Evolutionary conservation across 37 sponge, comb jelly and placozoan genomes (phyloP).

Genomic region (Beroe ovata): DNA sequence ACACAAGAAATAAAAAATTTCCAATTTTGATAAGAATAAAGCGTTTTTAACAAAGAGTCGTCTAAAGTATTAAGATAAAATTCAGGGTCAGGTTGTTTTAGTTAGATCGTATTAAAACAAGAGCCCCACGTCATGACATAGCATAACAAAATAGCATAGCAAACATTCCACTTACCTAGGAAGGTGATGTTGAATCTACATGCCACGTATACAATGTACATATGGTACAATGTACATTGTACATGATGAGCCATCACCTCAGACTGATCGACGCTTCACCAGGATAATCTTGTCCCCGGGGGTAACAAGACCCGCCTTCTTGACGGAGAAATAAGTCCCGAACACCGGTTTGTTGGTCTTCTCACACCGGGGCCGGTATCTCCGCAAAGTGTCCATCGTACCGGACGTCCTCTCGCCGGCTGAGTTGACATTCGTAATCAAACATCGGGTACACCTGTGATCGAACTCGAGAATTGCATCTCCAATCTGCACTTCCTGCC

Average conservation of each 20-base stretch:
- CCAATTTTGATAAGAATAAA: too few species aligned
- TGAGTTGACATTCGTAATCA: constrained; percentile 10
- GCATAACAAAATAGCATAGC: too few species aligned
- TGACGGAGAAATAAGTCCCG: constrained; percentile 27
- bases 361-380: constrained; percentile 32
- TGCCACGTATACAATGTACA: too few species aligned
- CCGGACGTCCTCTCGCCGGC: neutral
- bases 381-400: constrained; percentile 44
- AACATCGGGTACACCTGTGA: constrained; percentile 22
- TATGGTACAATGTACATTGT: constrained; percentile 61
- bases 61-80: too few species aligned
- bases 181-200: too few species aligned
- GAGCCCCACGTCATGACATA: too few species aligned
- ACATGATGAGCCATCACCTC: neutral
- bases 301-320: neutral
- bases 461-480: constrained; percentile 31
- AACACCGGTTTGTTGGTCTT: constrained; percentile 56
- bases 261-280: neutral
- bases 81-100: too few species aligned
- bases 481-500: constrained; percentile 32
- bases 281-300: constrained; percentile 47
- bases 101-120: too few species aligned
- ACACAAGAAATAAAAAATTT: too few species aligned
- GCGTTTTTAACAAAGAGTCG: too few species aligned
- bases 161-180: too few species aligned